Conservation (phyloP, 2,797 vertebrate genomes). For the Strix occidentalis region DNA sequence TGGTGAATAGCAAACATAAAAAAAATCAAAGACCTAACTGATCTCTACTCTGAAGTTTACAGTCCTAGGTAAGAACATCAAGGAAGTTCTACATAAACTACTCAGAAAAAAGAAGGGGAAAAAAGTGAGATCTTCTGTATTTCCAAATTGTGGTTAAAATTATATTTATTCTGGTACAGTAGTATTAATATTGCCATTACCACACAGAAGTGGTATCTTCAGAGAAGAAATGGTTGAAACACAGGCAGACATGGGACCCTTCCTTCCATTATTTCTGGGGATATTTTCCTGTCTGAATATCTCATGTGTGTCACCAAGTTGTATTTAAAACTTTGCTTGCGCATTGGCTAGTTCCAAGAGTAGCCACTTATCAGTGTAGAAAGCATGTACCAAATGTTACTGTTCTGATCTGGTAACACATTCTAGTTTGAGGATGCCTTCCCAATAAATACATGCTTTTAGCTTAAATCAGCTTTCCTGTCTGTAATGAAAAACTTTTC, state of each 20-base stretch:
- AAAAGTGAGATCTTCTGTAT: not conserved
- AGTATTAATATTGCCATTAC: not conserved
- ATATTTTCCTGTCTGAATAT: not conserved
- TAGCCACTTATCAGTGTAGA: rapidly evolving
- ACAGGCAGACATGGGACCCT: not conserved
- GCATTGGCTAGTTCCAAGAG: not conserved
- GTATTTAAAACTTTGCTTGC: not conserved
- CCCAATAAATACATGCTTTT: not conserved
- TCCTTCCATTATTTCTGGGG: not conserved
- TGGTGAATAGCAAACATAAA: not conserved
- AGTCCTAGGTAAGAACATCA: not conserved
- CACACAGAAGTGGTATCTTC: not conserved
- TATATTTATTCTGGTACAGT: not conserved
- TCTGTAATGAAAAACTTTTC: not conserved
- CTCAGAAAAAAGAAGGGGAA: not conserved
- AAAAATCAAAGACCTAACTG: not conserved
- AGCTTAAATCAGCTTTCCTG: not conserved
- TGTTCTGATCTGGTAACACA: not conserved
- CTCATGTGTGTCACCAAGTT: not conserved
- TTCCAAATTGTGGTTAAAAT: not conserved
- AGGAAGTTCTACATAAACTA: not conserved
- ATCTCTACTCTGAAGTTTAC: not conserved
- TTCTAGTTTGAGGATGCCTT: not conserved
- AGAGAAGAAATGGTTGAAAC: not conserved
- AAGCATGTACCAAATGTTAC: not conserved